Base-by-base conservation (phyloP, 2,888 invertebrate species). In the Dasypogon diadema region DNA sequence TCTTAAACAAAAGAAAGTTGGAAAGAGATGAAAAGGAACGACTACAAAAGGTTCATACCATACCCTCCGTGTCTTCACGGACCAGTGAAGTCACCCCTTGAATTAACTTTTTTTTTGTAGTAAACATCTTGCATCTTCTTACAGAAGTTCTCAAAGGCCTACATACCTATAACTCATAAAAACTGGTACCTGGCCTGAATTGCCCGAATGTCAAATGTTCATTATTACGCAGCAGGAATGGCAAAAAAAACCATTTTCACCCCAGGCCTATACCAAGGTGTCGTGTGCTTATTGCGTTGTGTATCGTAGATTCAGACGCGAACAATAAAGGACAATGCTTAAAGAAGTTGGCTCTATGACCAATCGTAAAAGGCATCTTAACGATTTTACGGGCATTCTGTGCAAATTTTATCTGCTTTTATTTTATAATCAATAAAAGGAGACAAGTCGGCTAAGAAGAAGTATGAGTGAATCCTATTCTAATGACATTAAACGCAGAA, bases 41-140 rank as follows among this genome's bases (percentile, higher is more conserved):
- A 42, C 12, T 42, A 42, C 42, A 30, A 37, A 21, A 60, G n/a
- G 18, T 18, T n/a, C n/a, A n/a, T n/a, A n/a, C n/a, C n/a, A n/a
- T n/a, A n/a, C 37, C 37, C 5, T 21, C 2, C 16, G 18, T 60
- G 22, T 37, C 21, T 60, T 60, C 21, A 42, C 5, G 34, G 37
- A 12, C 37, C 18, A 42, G 18, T 60, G 21, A 60, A 60, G 21
- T 42, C 60, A 60, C 60, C 60, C 37, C 60, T 60, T 60, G 60
- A n/a, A 60, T 37, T 60, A 60, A 42, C 8, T 34, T 42, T 37
- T 60, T 37, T 34, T 37, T n/a, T n/a, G n/a, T 37, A 3, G 18
- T 21, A 16, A 60, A 60, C 60, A 60, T 60, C 60, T 60, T 60
- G 60, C 60, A 34, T 34, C 37, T 60, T 34, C 21, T 37, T 60